A percentile compares a stretch with the other conserved stretches of the same genome.
Evolutionary conservation across 2,113 vertebrate genomes (phyloP).

Genomic region (Bujurquina vittata): DNA sequence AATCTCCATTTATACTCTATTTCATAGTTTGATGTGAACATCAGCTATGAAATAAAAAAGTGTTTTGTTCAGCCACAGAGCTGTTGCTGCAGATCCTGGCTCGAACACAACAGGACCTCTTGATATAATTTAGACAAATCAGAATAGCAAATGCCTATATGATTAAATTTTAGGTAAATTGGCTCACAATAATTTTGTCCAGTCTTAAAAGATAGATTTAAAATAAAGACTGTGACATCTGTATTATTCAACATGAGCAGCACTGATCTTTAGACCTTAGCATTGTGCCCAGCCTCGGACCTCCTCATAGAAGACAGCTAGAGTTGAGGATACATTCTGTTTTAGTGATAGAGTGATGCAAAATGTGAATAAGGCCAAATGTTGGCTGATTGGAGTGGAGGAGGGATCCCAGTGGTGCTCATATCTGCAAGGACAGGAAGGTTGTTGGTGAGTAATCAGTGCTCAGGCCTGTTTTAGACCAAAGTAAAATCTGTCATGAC

Average conservation of each 20-base stretch:
- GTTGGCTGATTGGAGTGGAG: not conserved
- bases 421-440: slow-evolving; percentile 1
- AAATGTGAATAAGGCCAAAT: slow-evolving; percentile 10
- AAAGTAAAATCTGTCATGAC: slow-evolving; percentile 21
- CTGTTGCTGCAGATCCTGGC: not conserved
- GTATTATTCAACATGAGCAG: not conserved
- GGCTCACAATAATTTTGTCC: not conserved
- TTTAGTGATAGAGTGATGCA: not conserved
- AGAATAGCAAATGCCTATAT: no score
- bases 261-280: fast-evolving
- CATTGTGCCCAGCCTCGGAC: not conserved
- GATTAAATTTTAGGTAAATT: not conserved
- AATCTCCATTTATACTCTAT: no score
- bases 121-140: no score
- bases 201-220: not conserved
- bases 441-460: not conserved
- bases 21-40: not conserved
- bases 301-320: not conserved
- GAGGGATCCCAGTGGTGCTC: not conserved
- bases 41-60: not conserved
- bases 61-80: not conserved
- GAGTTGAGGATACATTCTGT: not conserved
- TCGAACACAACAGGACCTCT: not conserved
- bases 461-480: slow-evolving; percentile 9
- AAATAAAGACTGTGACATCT: not conserved